Evolutionary conservation across 2,888 invertebrate species (phyloP), one percentile per base, ranked within the genome.

Genomic region (Eucera pruinosa): DNA sequence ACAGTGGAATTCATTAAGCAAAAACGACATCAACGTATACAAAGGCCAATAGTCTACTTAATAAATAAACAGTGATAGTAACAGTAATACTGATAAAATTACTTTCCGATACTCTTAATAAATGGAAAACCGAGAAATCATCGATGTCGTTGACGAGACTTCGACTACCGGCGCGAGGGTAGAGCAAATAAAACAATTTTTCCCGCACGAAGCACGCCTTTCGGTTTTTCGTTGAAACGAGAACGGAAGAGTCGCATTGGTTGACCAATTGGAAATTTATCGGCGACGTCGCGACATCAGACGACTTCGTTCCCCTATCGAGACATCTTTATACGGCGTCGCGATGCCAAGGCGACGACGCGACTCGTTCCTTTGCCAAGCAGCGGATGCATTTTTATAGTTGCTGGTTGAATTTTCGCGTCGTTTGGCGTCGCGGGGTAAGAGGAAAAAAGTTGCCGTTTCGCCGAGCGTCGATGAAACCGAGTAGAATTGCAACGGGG

Each of bases 261-360:
- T 43, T 69, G 76, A 80, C 80, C 75, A 20, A 61, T 54, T 48
- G 23, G 27, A 72, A 71, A 80, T 80, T 80, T 72, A 76, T 76
- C 47, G 65, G 61, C 50, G 11, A 30, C 65, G 54, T 20, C 60
- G 47, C 76, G 58, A 41, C 50, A 55, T 30, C 60, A 30, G 20
- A 41, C 39, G 4, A 41, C 41, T 30, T 1, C 9, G 27, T 23
- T 5, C 25, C 20, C 13, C 27, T 57, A 25, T 55, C 61, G 11
- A 33, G 41, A 9, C 41, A 15, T 39, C 41, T 57, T 72, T 41
- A 27, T 62, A 45, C 36, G 25, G 43, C 11, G 18, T 9, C 36
- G n/a, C 52, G 68, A 25, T 50, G 39, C 30, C 50, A n/a, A 11
- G 11, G 13, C 43, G 23, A 47, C 55, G 65, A 62, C 36, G 62